Evolutionary conservation across 2,888 invertebrate species (phyloP).

Genomic region (Habroteleia sp.): DNA sequence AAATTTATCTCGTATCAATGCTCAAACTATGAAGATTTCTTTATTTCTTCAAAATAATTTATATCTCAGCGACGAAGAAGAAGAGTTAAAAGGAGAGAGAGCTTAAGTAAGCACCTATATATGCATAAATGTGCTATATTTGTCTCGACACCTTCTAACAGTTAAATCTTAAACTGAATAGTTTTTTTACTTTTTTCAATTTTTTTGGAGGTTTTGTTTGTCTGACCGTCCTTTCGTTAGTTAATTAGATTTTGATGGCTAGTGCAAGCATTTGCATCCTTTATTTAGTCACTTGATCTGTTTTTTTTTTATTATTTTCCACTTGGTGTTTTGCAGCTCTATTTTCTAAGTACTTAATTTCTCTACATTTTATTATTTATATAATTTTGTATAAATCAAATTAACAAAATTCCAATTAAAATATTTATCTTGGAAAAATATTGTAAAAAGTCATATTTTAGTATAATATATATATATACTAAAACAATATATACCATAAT

Average conservation of each 20-base stretch:
- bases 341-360: too few species aligned
- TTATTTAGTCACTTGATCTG: constrained; percentile 70
- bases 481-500: too few species aligned
- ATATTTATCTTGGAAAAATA: too few species aligned
- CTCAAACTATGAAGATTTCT: too few species aligned
- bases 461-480: too few species aligned
- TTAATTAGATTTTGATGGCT: constrained; percentile 81
- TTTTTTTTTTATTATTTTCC: constrained; percentile 56
- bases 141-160: constrained; percentile 76
- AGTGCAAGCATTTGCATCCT: constrained; percentile 79
- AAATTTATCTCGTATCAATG: too few species aligned
- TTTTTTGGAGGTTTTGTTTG: constrained; percentile 70
- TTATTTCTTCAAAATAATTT: constrained; percentile 50
- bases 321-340: constrained; percentile 47
- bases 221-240: constrained; percentile 74
- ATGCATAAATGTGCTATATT: constrained; percentile 72
- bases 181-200: constrained; percentile 66
- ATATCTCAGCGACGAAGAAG: constrained; percentile 35
- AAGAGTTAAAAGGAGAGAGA: constrained; percentile 27
- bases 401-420: too few species aligned
- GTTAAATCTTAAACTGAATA: constrained; percentile 69
- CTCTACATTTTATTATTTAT: too few species aligned
- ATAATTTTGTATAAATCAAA: too few species aligned
- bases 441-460: too few species aligned
- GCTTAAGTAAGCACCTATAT: constrained; percentile 64